Evolutionary conservation across 2,113 vertebrate genomes (phyloP), one percentile per base, ranked within the genome.

Genomic region (Petaurus breviceps): DNA sequence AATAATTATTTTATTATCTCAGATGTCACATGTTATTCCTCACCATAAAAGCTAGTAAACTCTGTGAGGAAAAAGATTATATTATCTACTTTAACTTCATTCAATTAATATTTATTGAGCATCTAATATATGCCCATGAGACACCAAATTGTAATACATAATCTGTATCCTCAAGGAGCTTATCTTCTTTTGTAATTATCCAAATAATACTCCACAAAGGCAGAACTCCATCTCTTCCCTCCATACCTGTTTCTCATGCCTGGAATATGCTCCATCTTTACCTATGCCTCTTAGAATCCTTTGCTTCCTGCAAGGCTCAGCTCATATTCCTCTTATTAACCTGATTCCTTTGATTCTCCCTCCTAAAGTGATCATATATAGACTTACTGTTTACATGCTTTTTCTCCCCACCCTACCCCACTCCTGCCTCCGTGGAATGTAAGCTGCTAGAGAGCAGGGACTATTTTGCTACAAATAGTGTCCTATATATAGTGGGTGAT

Each of bases 51-150:
- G 31, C n/a, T 77, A 31, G 31, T 61, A 37, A n/a, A 77, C 11
- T n/a, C 12, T 77, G n/a, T 77, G 61, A 77, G 61, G 37, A 4
- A n/a, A 77, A 77, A n/a, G 4, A n/a, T 1, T 3, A 77, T 19
- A 23, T 37, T 61, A 14, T 37, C 57, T 31, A 61, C 37, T 77
- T 77, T 77, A 77, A n/a, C 25, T 77, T 24, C 37, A 53, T 92
- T 94, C 57, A 93, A n/a, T 93, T 93, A 97, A 94, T 52, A 92
- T 91, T 92, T 95, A 77, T 95, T 96, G 94, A 89, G 55, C 90
- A 90, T 12, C 52, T 54, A 28, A 28, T 96, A 91, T 94, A 16
- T 3, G 91, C 37, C 31, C 68, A 16, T 53, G 94, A 89, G 91
- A 0, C 94, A 91, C 93, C 53, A 54, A 93, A 94, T 89, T 46